Conservation (phyloP, 1,140 invertebrate species). For the Melanaphis sacchari region DNA sequence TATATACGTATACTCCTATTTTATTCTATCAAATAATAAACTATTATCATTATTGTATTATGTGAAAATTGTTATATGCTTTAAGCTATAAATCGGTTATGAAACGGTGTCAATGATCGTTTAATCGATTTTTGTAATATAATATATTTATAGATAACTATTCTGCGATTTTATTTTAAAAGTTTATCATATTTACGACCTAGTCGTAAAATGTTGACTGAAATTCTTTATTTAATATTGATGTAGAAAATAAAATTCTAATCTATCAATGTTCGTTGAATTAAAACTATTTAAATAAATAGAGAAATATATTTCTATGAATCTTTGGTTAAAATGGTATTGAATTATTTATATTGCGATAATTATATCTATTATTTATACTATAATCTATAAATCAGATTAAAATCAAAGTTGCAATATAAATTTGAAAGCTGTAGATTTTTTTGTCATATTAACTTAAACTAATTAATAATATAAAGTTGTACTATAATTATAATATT, state of each 20-base stretch:
- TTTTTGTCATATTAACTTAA: too few relatives aligned
- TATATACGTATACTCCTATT: not conserved
- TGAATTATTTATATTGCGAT: not conserved
- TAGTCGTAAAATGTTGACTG: not conserved
- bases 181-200: not conserved
- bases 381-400: not conserved
- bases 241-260: not conserved
- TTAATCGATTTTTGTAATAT: not conserved
- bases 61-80: not conserved
- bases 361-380: not conserved
- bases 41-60: not conserved
- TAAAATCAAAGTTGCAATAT: too few relatives aligned
- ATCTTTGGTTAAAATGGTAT: not conserved
- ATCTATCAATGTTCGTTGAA: not conserved
- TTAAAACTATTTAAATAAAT: not conserved
- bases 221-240: not conserved
- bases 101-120: not conserved
- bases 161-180: not conserved
- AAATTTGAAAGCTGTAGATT: too few relatives aligned
- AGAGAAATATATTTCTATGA: not conserved
- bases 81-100: not conserved
- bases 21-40: not conserved
- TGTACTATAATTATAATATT: not conserved
- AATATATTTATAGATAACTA: constrained; percentile 23
- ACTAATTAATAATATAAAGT: too few relatives aligned